Evolutionary conservation across 2,797 vertebrate species (phyloP), one percentile per base, ranked within the genome.

Genomic region (Fistularia tabacaria): DNA sequence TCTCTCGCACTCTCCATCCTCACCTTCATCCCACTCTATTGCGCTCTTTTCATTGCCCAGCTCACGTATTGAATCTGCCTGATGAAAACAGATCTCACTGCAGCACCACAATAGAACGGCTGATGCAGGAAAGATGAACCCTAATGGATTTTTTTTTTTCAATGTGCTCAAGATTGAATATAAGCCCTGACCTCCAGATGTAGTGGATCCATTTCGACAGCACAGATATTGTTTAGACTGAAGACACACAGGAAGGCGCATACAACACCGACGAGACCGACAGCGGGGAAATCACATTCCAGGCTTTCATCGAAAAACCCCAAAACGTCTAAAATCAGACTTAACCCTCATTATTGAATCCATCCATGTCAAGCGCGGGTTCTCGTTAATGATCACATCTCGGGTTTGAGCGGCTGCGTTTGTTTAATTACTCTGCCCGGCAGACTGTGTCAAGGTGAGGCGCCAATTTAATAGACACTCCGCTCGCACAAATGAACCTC

Each of bases 51-150:
- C 87, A 85, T 85, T 87, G 87, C 82, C 83, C 85, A 76, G 84
- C 83, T 89, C 87, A 87, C 88, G 85, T 89, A 89, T 88, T 88
- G 87, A 89, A 91, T 88, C 87, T 87, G 88, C 89, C 87, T 92
- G 91, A 92, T 92, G 90, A 91, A 91, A 92, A 92, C 87, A 90
- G 90, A 91, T 90, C 89, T 91, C 85, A 90, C 88, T 86, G 87
- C 88, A 87, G 88, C 87, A 79, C 85, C 90, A 89, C 89, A 91
- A 88, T 90, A 90, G 90, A 88, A 89, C 85, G 88, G 86, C 89
- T 89, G 86, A 88, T 88, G 89, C 87, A 89, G 88, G 87, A 84
- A 90, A 91, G 89, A 91, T 92, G 90, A 91, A 90, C 87, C 89
- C 87, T 92, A 92, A 92, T 92, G 90, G 89, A 87, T 88, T 92